These are phyloP conservation scores for Stenotaenia linearis DNA, from an alignment of 2,888 invertebrate genomes.

Conservation along the genomic window DNA sequence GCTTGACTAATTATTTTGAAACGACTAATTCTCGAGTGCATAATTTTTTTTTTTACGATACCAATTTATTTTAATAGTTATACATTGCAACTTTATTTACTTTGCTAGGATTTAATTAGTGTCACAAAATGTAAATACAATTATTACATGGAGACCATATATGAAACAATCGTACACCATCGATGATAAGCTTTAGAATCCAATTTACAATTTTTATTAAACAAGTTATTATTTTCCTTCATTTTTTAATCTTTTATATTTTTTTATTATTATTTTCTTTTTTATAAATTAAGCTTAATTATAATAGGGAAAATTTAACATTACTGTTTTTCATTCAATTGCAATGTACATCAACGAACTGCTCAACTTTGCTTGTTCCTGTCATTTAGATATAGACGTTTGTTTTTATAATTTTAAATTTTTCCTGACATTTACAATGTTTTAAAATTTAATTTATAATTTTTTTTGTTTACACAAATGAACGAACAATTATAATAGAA, in stretches of 20 bases:
- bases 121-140: neutral
- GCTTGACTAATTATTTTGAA: neutral
- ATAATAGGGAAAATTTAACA: neutral
- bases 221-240: no score
- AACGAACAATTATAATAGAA: neutral
- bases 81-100: neutral
- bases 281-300: no score
- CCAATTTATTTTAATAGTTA: neutral
- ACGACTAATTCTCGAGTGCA: neutral
- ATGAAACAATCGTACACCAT: neutral
- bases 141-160: neutral
- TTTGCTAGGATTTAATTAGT: neutral
- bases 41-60: neutral
- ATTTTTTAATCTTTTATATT: no score
- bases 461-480: neutral
- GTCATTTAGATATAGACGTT: neutral
- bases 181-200: neutral
- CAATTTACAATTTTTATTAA: neutral
- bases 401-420: neutral
- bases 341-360: neutral
- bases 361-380: neutral
- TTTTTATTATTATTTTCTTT: no score
- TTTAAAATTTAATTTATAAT: neutral
- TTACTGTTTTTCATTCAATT: neutral
- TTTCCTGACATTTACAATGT: neutral